Base-by-base conservation (phyloP, 1,140 invertebrate species). In the Episyrphus balteatus region DNA sequence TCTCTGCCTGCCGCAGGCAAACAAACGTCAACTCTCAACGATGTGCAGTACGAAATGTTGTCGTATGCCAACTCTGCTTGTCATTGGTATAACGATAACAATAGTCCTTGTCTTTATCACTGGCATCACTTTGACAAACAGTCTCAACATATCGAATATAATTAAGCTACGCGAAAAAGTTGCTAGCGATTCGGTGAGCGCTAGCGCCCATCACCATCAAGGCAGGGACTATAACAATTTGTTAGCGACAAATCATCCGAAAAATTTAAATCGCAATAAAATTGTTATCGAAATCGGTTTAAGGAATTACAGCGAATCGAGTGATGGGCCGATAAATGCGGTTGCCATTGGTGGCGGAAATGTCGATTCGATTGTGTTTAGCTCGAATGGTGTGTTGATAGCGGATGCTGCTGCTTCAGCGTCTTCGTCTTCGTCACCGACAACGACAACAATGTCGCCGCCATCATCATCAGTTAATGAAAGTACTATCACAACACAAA, bases 31-130 rank as follows among this genome's bases (percentile, higher is more conserved):
- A n/a, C n/a, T n/a, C n/a, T n/a, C n/a, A 51, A 51, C 47, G 60
- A 65, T 65, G 62, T 65, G 62, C 60, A 65, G 55, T 52, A 48
- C 51, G 43, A 66, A 66, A 61, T 66, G 59, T 52, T 64, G 64
- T 43, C 64, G 60, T 52, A 63, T 66, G 58, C 63, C 61, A 51
- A 63, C 61, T 46, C 50, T 66, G 51, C 53, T 61, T 59, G 62
- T 66, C 53, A 58, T 62, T 52, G 61, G 61, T 49, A 62, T 66
- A 42, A 55, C 66, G 49, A 47, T 64, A 46, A 66, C 61, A 52
- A 66, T 66, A 15, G 55, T 66, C n/a, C 49, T 66, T 49, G 63
- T 66, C 55, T 66, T 58, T 59, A 66, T 66, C 15, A 66, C 63
- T 53, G 63, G 63, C 55, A 65, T 66, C 26, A 66, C 63, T 1